A percentile compares a stretch with the other conserved stretches of the same genome.
Evolutionary conservation across 2,113 vertebrate genomes (phyloP).

Genomic region (Callaeas wilsoni): DNA sequence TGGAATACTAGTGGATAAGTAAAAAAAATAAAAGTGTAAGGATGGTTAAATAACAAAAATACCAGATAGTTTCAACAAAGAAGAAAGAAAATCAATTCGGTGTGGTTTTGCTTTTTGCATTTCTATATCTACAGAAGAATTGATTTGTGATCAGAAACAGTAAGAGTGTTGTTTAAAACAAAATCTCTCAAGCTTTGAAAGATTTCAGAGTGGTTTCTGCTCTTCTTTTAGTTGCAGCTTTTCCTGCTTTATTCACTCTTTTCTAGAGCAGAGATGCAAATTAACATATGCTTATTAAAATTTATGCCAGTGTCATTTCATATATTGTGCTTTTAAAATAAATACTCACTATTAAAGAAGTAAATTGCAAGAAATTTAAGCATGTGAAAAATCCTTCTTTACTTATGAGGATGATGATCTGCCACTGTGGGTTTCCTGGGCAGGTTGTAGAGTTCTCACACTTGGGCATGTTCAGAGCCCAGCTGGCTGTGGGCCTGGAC

Average conservation of each 20-base stretch:
- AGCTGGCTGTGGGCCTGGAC: not conserved
- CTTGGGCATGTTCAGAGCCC: not conserved
- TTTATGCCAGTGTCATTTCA: not conserved
- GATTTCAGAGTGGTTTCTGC: not conserved
- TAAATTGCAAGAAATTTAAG: not conserved
- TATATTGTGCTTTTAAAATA: not conserved
- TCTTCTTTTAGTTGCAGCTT: not conserved
- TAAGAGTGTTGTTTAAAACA: not conserved
- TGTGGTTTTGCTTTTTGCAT: not conserved
- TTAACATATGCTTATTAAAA: not conserved
- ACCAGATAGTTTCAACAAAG: not conserved
- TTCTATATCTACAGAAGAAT: not conserved
- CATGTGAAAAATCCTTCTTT: not conserved
- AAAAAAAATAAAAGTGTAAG: not conserved
- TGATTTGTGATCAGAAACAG: not conserved
- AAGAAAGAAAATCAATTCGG: not conserved
- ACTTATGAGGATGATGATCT: too few species aligned
- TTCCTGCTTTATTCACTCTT: not conserved
- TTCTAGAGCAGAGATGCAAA: not conserved
- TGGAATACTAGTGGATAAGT: not conserved
- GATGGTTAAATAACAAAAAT: not conserved
- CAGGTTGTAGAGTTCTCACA: not conserved
- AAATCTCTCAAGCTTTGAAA: not conserved
- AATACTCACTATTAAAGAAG: not conserved
- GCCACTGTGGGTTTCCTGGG: too few species aligned